Evolutionary conservation across 2,113 vertebrate genomes (phyloP), one percentile per base, ranked within the genome.

Genomic region (Spilogale gracilis): DNA sequence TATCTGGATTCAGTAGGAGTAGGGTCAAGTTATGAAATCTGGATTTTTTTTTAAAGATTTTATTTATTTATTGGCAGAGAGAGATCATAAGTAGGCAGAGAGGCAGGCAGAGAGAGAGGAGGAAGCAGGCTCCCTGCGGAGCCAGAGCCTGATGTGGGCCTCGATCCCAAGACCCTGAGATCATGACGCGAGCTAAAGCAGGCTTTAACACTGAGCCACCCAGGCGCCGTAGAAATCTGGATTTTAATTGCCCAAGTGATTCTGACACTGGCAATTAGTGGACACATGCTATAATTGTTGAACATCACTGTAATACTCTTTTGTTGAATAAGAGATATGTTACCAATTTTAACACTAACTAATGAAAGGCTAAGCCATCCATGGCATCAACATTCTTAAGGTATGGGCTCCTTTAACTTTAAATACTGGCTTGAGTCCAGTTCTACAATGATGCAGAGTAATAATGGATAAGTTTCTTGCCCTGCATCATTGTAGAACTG

Each of bases 211-310:
- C 38, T 38, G 38, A 38, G 38, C 38, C 38, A 38, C 38, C 38
- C 38, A 38, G 38, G 38, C 38, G 38, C 38, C 38, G 38, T 81
- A 81, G 20, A 88, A 94, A 61, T 88, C 20, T 91, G 13, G 12
- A 80, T 83, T 95, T 95, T 92, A 79, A 65, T 43, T 94, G n/a
- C 85, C 21, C 10, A 60, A 58, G 17, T 71, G 43, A 58, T 96
- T 81, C 11, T 82, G 52, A 85, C 60, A 23, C 38, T 78, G 18
- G n/a, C 43, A 52, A 84, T 92, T 52, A 71, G 82, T 2, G 13
- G 48, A 87, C 21, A 91, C 13, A 79, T 6, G 45, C 25, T 78
- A 13, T 50, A 78, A 78, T 50, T 50, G 69, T 56, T 97, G 58
- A 96, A 88, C 30, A 89, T 84, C 54, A 81, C 43, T 32, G 74